phyloP scores from a whole-genome alignment of 2,888 invertebrate genomes.

The Ischnura elegans region DNA sequence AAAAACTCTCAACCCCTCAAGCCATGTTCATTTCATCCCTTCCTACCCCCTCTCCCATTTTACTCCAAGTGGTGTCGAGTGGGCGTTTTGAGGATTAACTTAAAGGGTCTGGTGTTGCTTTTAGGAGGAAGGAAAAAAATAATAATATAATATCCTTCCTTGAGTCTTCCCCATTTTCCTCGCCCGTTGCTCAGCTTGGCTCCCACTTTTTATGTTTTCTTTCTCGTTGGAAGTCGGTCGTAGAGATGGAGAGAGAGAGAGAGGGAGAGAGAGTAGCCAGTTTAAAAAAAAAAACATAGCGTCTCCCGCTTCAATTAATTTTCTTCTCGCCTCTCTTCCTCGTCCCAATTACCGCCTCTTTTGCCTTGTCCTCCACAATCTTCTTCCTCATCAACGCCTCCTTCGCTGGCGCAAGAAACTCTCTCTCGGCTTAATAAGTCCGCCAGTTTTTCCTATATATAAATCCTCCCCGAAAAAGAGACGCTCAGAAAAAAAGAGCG shows the following conservation, averaged over 20 bases:
- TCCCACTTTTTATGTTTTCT: background rate
- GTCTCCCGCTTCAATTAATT: background rate
- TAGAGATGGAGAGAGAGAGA: too few relatives aligned
- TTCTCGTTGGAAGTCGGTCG: background rate
- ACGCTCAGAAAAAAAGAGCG: background rate
- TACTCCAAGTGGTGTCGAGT: background rate
- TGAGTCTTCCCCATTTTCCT: background rate
- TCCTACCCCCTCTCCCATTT: background rate
- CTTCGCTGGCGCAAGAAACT: background rate
- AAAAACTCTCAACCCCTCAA: too few relatives aligned
- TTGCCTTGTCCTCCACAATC: background rate
- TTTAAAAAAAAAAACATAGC: background rate
- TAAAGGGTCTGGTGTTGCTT: background rate
- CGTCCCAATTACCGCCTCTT: background rate
- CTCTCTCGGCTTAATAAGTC: background rate
- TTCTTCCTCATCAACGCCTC: background rate
- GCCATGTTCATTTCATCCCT: background rate
- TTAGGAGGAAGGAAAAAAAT: too few relatives aligned
- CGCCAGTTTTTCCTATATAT: background rate
- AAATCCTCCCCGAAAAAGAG: background rate
- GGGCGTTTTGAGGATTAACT: slow-evolving; percentile 28
- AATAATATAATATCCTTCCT: background rate
- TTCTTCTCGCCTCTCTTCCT: background rate
- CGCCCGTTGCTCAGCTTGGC: background rate
- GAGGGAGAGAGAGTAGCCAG: too few relatives aligned